These are phyloP conservation scores for Eupithecia tripunctaria DNA, from an alignment of 2,888 invertebrate genomes.

Conservation along the genomic window DNA sequence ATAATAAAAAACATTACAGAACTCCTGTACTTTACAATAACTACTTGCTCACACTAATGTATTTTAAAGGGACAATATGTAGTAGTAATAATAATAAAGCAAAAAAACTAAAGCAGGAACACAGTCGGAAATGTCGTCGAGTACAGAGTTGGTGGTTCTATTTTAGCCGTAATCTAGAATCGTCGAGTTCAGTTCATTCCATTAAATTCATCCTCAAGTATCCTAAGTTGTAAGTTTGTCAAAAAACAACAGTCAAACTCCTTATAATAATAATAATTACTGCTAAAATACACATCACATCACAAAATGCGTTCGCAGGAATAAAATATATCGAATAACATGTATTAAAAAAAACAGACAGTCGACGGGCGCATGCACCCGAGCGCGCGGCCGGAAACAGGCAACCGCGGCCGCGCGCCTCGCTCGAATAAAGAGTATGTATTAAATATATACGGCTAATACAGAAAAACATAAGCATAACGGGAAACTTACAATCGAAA, in stretches of 20 bases:
- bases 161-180: conserved; percentile 79
- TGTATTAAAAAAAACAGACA: conserved; percentile 85
- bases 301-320: conserved; percentile 92
- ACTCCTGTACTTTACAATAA: conserved; percentile 81
- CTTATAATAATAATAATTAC: conserved; percentile 85
- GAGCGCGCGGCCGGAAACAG: conserved; percentile 80
- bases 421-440: conserved; percentile 72
- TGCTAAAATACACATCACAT: conserved; percentile 86
- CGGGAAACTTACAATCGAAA: conserved; percentile 85
- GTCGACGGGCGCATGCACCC: conserved; percentile 69
- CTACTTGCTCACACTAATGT: conserved; percentile 83
- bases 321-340: conserved; percentile 90
- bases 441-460: conserved; percentile 81
- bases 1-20: conserved; percentile 78
- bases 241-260: conserved; percentile 85
- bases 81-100: conserved; percentile 83
- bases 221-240: conserved; percentile 84
- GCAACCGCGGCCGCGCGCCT: conserved; percentile 81
- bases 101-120: conserved; percentile 84
- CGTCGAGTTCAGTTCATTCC: conserved; percentile 73
- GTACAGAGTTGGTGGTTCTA: conserved; percentile 73
- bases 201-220: conserved; percentile 76
- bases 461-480: conserved; percentile 83
- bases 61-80: conserved; percentile 78
- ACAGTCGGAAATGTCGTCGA: conserved; percentile 83